Evolutionary conservation across 2,113 vertebrate genomes (phyloP), one percentile per base, ranked within the genome.

Genomic region (Zeus faber): DNA sequence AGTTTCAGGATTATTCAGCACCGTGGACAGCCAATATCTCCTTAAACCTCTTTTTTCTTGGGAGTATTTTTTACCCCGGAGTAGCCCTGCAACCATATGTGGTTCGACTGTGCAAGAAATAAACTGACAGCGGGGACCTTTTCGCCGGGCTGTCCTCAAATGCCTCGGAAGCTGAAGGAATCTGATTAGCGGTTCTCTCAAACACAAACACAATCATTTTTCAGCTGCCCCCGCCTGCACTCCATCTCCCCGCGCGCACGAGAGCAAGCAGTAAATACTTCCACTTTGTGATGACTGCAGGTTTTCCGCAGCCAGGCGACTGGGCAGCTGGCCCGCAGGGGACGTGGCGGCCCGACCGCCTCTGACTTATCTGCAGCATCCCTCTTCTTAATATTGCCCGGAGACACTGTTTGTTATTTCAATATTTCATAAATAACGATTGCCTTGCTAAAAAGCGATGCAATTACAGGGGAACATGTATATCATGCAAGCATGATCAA

Each of bases 221-320:
- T 87, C 85, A 80, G 62, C 61, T 24, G 67, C 73, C 70, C 70
- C 69, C 61, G 53, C 58, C 53, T 61, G 55, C 76, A 65, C 80
- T 72, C 67, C 70, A 67, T 68, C 59, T 70, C 64, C 72, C 57
- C 22, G 53, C 75, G 67, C 55, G 75, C 62, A 64, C 41, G 66
- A 81, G 77, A 62, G 70, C 22, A 51, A 60, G 77, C 83, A 76
- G 84, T 89, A 89, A 89, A 89, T 85, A 88, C 74, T 80, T 86
- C 86, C 74, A 82, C 62, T 86, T 88, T 90, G 81, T 89, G 87
- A 89, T 88, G 89, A 90, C 86, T 85, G 76, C 77, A 74, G 85
- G 75, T 67, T 85, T 90, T 84, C 74, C 82, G 55, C 74, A 72
- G 76, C 85, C 77, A 86, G 77, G 50, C 74, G 51, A 55, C 80